A percentile compares a stretch with the other conserved stretches of the same genome.
These are phyloP conservation scores for Murina feae DNA, from an alignment of 2,113 vertebrate genomes.

Conservation along the genomic window DNA sequence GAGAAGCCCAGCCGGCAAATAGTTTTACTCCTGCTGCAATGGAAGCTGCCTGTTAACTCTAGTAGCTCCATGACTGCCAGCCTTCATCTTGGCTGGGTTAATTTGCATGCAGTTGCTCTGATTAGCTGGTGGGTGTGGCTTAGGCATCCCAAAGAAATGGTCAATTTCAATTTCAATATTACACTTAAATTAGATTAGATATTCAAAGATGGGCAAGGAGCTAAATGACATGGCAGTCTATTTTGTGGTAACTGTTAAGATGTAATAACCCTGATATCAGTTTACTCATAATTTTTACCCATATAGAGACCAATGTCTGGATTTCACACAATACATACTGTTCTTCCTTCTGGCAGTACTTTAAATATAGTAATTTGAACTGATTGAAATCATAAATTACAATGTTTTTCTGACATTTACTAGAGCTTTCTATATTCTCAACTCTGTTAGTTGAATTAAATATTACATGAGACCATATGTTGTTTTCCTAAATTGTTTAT, in stretches of 20 bases:
- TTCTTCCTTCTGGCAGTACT: slow-evolving; percentile 40
- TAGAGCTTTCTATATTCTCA: slow-evolving; percentile 53
- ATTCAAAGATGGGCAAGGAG: neutral
- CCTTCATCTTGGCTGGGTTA: too few relatives aligned
- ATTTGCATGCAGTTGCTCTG: too few relatives aligned
- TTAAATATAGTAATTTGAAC: slow-evolving; percentile 52
- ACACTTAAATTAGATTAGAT: too few relatives aligned
- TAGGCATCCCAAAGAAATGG: too few relatives aligned
- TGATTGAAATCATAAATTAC: slow-evolving; percentile 49
- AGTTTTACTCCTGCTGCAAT: too few relatives aligned
- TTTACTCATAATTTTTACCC: slow-evolving; percentile 22
- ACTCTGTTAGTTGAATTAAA: slow-evolving; percentile 55
- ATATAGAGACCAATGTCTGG: neutral
- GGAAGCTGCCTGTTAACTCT: too few relatives aligned
- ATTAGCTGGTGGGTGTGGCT: too few relatives aligned
- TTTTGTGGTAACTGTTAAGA: neutral
- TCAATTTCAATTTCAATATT: too few relatives aligned
- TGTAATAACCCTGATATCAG: neutral
- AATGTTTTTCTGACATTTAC: slow-evolving; percentile 33
- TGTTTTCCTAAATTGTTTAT: slow-evolving; percentile 62
- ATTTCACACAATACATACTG: neutral
- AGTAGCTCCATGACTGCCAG: too few relatives aligned
- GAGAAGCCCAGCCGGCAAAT: too few relatives aligned
- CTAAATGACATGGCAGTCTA: neutral
- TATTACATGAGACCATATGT: slow-evolving; percentile 65